These are phyloP conservation scores for Drosophila santomea DNA, from an alignment of 1,140 invertebrate species.

Conservation along the genomic window DNA sequence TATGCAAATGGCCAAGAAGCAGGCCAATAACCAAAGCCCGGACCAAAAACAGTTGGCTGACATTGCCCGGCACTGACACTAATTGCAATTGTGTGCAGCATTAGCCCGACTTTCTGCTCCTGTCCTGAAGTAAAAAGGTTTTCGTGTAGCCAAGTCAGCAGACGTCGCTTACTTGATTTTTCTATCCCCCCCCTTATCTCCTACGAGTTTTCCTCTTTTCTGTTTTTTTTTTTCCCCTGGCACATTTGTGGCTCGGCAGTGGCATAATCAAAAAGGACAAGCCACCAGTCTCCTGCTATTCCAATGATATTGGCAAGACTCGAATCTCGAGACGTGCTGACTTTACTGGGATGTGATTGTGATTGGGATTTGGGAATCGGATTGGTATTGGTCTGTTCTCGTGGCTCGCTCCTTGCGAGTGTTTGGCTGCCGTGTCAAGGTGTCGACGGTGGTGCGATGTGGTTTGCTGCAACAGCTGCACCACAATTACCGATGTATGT, in stretches of 20 bases:
- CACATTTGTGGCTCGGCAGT: constrained; percentile 40
- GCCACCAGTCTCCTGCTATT: constrained; percentile 34
- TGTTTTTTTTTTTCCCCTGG: constrained; percentile 36
- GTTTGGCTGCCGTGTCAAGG: constrained; percentile 51
- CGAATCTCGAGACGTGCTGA: constrained; percentile 52
- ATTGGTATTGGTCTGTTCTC: constrained; percentile 11
- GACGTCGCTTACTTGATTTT: constrained; percentile 31
- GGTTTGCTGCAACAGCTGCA: neutral
- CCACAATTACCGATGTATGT: constrained; percentile 18
- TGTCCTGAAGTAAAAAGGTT: constrained; percentile 63
- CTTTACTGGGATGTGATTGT: constrained; percentile 46
- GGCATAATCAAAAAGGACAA: constrained; percentile 77
- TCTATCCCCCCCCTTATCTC: neutral
- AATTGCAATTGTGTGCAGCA: constrained; percentile 81
- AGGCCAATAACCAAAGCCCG: constrained; percentile 36
- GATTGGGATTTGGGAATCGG: constrained; percentile 43
- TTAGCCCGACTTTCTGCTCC: constrained; percentile 51
- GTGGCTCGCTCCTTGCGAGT: constrained; percentile 23
- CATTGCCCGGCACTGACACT: constrained; percentile 70
- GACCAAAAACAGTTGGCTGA: constrained; percentile 38
- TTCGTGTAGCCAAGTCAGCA: constrained; percentile 62
- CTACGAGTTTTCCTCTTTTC: constrained; percentile 36
- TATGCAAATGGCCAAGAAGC: constrained; percentile 68
- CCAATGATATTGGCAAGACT: constrained; percentile 64
- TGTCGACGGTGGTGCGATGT: constrained; percentile 23